Percentiles rank a stretch among this genome's conserved stretches.
phyloP scores from a whole-genome alignment of 1,140 invertebrate species.

The Leptinotarsa texana region DNA sequence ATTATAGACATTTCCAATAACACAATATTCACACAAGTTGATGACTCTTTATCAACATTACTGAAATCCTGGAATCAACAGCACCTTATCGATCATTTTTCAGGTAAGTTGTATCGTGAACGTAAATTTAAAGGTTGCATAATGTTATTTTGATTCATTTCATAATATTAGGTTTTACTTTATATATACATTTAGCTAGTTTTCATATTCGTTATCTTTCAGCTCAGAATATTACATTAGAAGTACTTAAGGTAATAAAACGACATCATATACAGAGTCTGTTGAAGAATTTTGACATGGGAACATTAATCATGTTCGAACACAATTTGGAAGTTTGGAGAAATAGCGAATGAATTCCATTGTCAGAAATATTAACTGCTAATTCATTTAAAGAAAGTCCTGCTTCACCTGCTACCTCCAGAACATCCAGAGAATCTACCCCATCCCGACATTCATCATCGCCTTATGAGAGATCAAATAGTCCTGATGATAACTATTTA shows the following conservation, averaged over 20 bases:
- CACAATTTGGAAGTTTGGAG: background rate
- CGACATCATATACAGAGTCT: background rate
- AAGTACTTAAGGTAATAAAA: background rate
- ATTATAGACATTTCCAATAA: too few species aligned
- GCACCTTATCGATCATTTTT: background rate
- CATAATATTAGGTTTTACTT: too few species aligned
- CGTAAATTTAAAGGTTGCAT: too few species aligned
- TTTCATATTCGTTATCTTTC: too few species aligned
- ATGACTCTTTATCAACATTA: background rate
- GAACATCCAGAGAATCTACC: background rate
- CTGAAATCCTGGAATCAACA: slow-evolving; percentile 1
- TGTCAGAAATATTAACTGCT: background rate
- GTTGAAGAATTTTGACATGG: slow-evolving; percentile 6
- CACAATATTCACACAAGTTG: too few species aligned
- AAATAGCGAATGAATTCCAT: background rate
- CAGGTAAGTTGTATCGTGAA: background rate
- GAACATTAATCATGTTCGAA: background rate
- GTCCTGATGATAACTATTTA: background rate
- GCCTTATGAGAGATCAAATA: background rate
- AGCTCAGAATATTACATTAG: too few species aligned
- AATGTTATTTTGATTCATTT: too few species aligned
- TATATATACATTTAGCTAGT: too few species aligned
- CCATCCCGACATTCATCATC: background rate
- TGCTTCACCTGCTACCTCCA: background rate
- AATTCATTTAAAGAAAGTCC: background rate